Base-by-base conservation (phyloP, 2,113 vertebrate species). In the Cebidichthys violaceus region DNA sequence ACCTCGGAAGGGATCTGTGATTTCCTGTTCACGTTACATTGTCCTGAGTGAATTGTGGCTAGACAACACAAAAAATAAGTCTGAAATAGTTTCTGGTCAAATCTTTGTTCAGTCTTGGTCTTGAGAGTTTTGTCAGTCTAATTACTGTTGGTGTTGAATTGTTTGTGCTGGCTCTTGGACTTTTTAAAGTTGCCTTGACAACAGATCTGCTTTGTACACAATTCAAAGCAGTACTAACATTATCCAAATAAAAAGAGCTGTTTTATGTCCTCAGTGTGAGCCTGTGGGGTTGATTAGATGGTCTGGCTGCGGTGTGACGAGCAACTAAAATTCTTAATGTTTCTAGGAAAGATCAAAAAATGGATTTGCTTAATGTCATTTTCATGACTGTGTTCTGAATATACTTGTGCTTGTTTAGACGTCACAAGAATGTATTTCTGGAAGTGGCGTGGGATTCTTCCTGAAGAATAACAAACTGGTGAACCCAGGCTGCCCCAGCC, bases 371-470 rank as follows among this genome's bases (percentile, higher is more conserved):
- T 62, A 35, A 64, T 84, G 57, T 73, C n/a, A 87, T 81, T 70
- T 77, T 47, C 65, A 29, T 83, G 64, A 77, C 62, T 84, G 77
- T 52, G 35, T 64, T 81, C 82, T 70, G 47, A 47, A 59, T 70
- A 31, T 76, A 73, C 55, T 72, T 86, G 24, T 68, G 67, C 69
- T 71, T 43, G 57, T 76, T 84, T 78, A 79, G 89, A 89, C 79
- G 80, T 92, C 88, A 88, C n/a, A 0, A 17, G 74, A 54, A 18
- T 68, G 68, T 70, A n/a, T 86, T 89, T 90, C 69, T 86, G 78
- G 82, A 86, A 81, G 62, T 66, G 2, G 89, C 88, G 90, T 94
- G 92, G 91, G 91, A 94, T 91, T 92, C 88, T 86, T 82, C 70
- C 33, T 79, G 35, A 86, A 81, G 83, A 92, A 90, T 70, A 93